Evolutionary conservation across 2,888 invertebrate species (phyloP), one percentile per base, ranked within the genome.

Genomic region (Elysia crispata): DNA sequence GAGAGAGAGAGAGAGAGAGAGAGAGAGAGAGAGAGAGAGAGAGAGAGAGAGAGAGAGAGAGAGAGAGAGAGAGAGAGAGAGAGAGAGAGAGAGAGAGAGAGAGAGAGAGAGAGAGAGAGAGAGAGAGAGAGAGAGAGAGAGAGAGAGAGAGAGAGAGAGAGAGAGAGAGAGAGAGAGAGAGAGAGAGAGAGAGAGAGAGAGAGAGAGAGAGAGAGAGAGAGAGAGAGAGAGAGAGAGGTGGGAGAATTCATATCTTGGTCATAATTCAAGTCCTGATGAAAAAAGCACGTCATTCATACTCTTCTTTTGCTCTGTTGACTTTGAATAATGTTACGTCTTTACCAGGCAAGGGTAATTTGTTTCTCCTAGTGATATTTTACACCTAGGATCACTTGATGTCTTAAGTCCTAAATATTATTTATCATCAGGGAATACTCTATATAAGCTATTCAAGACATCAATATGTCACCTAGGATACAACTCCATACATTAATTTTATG

Each of bases 161-260:
- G 64, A 64, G 30, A 30, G 30, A 64, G 64, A 64, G 30, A 30
- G 30, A 64, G 64, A 64, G 30, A 30, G 30, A 64, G 64, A 64
- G 30, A 30, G 30, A 64, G 64, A 64, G 41, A 41, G 41, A 69
- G 41, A 31, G 30, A 69, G 41, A 69, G 69, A 69, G 41, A 31
- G 69, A 69, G 41, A 69, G 69, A 69, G n/a, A 69, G 69, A 69
- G 41, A 69, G 69, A 69, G 41, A 69, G 33, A 69, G 41, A 69
- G 69, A 69, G n/a, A 69, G 69, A 30, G 41, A 69, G 69, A 69
- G n/a, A 69, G 33, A 69, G n/a, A n/a, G n/a, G 31, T 20, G 5
- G 1, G 23, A 23, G 20, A 66, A 25, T 25, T 62, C 0, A 0
- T 20, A 25, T 11, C n/a, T n/a, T 62, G 11, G n/a, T 1, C 18